phyloP scores from a whole-genome alignment of 2,113 vertebrate genomes.

The Cynoglossus semilaevis region DNA sequence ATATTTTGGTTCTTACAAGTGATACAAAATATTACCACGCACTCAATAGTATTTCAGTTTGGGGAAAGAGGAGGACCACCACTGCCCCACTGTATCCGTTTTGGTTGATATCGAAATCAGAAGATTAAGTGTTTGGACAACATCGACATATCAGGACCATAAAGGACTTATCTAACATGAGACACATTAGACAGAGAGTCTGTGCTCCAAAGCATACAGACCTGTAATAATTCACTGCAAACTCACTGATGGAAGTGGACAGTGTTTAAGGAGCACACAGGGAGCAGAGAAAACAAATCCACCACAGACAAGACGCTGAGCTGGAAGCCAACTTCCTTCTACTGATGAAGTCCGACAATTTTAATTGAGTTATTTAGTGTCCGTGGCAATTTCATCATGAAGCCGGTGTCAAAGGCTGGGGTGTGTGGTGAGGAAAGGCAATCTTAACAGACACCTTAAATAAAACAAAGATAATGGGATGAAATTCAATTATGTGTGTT shows the following conservation, averaged over 20 bases:
- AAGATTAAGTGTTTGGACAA: too few relatives aligned
- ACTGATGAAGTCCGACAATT: constrained; percentile 33
- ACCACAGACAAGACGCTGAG: constrained; percentile 28
- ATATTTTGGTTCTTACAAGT: too few relatives aligned
- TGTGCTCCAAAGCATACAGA: background rate
- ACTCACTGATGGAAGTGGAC: constrained; percentile 30
- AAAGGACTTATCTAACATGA: too few relatives aligned
- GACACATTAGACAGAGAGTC: too few relatives aligned
- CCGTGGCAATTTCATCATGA: constrained; percentile 48
- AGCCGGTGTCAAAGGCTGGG: constrained; percentile 23
- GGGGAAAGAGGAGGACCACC: too few relatives aligned
- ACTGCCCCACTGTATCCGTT: too few relatives aligned
- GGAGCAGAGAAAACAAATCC: constrained; percentile 14
- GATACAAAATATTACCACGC: too few relatives aligned
- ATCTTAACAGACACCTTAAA: constrained; percentile 21
- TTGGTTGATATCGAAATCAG: too few relatives aligned
- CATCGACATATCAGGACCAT: too few relatives aligned
- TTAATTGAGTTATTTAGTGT: constrained; percentile 63
- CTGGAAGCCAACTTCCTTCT: constrained; percentile 7
- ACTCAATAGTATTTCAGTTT: too few relatives aligned
- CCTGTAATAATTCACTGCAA: constrained; percentile 19
- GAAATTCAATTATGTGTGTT: constrained; percentile 53
- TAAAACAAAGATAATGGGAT: constrained; percentile 20
- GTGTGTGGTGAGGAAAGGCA: background rate
- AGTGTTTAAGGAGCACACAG: constrained; percentile 30